These are phyloP conservation scores for Invenusta paracnida DNA, from an alignment of 2,888 invertebrate species.

Conservation along the genomic window DNA sequence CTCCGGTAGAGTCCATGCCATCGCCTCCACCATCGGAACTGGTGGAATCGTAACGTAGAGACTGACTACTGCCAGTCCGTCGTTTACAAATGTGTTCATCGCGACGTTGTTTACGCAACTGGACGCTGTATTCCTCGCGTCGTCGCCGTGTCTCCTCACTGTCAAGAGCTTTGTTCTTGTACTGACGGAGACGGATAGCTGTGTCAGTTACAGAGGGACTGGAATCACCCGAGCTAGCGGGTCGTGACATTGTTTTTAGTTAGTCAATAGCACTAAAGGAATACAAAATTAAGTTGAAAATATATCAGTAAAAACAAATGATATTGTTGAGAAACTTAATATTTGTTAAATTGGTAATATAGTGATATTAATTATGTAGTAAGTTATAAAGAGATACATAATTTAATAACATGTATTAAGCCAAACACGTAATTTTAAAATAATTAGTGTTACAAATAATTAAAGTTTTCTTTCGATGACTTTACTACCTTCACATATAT, in stretches of 20 bases:
- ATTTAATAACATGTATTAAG: no score
- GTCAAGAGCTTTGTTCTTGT: constrained; percentile 71
- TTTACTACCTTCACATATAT: no score
- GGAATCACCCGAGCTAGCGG: neutral
- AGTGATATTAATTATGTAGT: no score
- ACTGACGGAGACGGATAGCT: constrained; percentile 25
- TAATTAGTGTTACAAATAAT: no score
- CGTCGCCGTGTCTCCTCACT: constrained; percentile 83
- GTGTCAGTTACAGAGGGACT: neutral
- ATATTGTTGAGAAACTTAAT: no score
- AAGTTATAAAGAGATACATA: no score
- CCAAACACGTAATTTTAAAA: no score
- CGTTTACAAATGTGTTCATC: constrained; percentile 71
- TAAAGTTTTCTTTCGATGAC: no score
- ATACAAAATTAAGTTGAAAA: neutral
- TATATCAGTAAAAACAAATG: neutral
- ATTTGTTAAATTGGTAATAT: no score
- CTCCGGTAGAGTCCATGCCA: constrained; percentile 19
- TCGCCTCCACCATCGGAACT: constrained; percentile 10
- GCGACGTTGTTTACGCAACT: constrained; percentile 85
- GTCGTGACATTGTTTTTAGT: neutral
- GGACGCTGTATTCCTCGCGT: constrained; percentile 90
- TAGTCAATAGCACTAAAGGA: neutral
- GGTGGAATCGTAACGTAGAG: neutral
- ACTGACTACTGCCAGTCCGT: constrained; percentile 17